Percentiles rank a stretch among this genome's conserved stretches.
These are phyloP conservation scores for Drosophila cardini DNA, from an alignment of 1,140 invertebrate species.

Conservation along the genomic window DNA sequence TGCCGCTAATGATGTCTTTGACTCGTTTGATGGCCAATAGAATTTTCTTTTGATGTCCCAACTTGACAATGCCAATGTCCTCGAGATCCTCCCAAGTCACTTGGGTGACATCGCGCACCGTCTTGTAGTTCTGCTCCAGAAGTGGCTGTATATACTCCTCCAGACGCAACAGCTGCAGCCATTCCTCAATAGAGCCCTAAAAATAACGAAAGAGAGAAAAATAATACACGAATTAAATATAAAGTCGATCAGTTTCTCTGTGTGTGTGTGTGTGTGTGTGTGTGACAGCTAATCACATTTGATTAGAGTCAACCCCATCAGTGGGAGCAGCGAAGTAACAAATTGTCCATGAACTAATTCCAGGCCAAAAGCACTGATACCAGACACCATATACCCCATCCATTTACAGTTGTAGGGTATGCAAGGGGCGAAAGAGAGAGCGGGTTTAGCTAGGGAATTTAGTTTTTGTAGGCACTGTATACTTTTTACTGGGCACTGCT, in stretches of 20 bases:
- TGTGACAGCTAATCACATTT: slow-evolving; percentile 61
- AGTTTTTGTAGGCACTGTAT: not conserved
- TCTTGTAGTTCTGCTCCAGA: slow-evolving; percentile 96
- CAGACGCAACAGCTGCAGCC: slow-evolving; percentile 94
- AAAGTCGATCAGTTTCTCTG: slow-evolving; percentile 23
- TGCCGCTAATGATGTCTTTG: slow-evolving; percentile 96
- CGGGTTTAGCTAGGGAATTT: slow-evolving; percentile 1
- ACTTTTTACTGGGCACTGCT: slow-evolving; percentile 2
- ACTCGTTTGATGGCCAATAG: slow-evolving; percentile 98
- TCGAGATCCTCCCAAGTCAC: slow-evolving; percentile 99
- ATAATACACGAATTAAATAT: slow-evolving; percentile 14
- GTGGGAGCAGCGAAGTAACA: slow-evolving; percentile 52
- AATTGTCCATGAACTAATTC: slow-evolving; percentile 82
- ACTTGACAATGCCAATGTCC: slow-evolving; percentile 97
- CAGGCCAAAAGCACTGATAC: slow-evolving; percentile 47
- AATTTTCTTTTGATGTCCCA: slow-evolving; percentile 99
- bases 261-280: slow-evolving; percentile 8
- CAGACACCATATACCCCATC: slow-evolving; percentile 23
- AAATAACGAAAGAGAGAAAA: slow-evolving; percentile 1
- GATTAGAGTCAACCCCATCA: slow-evolving; percentile 54
- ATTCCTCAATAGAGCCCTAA: slow-evolving; percentile 95
- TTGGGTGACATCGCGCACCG: slow-evolving; percentile 96
- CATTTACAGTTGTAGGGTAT: too few relatives aligned
- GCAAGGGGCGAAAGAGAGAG: not conserved
- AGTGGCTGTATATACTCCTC: slow-evolving; percentile 96